phyloP scores from a whole-genome alignment of 2,888 invertebrate species.

The Athripsodes cinereus region DNA sequence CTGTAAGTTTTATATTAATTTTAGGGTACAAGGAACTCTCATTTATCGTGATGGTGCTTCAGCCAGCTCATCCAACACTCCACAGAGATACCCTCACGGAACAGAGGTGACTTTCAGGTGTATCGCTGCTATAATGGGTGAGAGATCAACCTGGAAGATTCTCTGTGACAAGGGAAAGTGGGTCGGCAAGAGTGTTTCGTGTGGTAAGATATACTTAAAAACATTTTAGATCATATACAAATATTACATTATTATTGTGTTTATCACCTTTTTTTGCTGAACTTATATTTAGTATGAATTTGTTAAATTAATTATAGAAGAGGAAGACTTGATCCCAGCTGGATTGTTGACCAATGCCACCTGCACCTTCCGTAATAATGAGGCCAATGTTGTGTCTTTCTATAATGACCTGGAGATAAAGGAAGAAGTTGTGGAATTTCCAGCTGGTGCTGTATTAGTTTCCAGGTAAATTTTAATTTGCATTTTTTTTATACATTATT shows the following conservation, averaged over 20 bases:
- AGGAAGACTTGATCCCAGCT: constrained; percentile 44
- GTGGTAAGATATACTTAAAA: constrained; percentile 69
- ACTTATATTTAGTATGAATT: background rate
- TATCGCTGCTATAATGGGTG: constrained; percentile 73
- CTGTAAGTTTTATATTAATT: background rate
- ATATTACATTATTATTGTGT: too few species aligned
- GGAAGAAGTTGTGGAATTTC: constrained; percentile 71
- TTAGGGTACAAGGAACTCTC: constrained; percentile 69
- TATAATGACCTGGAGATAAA: constrained; percentile 72
- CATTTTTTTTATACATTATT: background rate
- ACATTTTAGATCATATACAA: too few species aligned
- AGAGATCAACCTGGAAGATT: constrained; percentile 78
- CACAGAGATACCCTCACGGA: constrained; percentile 70
- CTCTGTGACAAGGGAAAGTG: constrained; percentile 80
- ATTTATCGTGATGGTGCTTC: constrained; percentile 68
- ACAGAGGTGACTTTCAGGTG: constrained; percentile 80
- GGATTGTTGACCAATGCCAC: constrained; percentile 60
- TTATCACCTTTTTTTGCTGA: background rate
- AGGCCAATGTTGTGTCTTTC: constrained; percentile 74
- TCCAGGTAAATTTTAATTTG: constrained; percentile 43
- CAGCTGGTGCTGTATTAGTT: constrained; percentile 63
- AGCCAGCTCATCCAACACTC: constrained; percentile 55
- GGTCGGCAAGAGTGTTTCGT: constrained; percentile 74
- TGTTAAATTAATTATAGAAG: constrained; percentile 36
- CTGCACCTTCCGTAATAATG: constrained; percentile 70